Conservation (phyloP, 2,888 invertebrate genomes). For the Phyllotreta striolata region DNA sequence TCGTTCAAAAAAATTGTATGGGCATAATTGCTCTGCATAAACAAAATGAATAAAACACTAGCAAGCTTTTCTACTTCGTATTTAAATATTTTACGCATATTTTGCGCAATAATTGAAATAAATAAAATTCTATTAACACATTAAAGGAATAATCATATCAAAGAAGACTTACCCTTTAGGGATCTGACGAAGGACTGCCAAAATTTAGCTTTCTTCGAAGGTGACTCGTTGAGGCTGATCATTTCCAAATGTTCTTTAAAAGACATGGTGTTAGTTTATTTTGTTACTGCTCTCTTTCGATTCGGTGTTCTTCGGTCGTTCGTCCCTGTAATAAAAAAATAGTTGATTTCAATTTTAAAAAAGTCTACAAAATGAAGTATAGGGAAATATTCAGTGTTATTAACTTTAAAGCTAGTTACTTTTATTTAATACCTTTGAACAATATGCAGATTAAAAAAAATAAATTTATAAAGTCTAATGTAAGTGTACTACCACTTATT, state of each 20-base stretch:
- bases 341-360: neutral
- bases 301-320: constrained; percentile 69
- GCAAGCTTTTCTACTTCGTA: too few relatives aligned
- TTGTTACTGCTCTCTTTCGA: constrained; percentile 37
- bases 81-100: too few relatives aligned
- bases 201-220: constrained; percentile 92
- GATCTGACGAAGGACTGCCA: constrained; percentile 94
- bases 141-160: too few relatives aligned
- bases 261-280: constrained; percentile 68
- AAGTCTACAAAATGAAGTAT: neutral
- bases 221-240: constrained; percentile 91
- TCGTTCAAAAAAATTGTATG: neutral
- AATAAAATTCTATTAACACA: too few relatives aligned
- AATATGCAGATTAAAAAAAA: too few relatives aligned
- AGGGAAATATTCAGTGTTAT: neutral
- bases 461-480: too few relatives aligned
- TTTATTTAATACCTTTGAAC: too few relatives aligned
- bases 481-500: too few relatives aligned
- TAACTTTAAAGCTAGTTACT: too few relatives aligned
- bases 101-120: too few relatives aligned
- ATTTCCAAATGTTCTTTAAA: constrained; percentile 92
- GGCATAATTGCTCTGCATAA: neutral
- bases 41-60: too few relatives aligned
- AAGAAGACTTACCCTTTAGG: constrained; percentile 74
- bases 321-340: constrained; percentile 69